These are phyloP conservation scores for Sminthurinus signatus DNA, from an alignment of 1,140 invertebrate species.

Conservation along the genomic window DNA sequence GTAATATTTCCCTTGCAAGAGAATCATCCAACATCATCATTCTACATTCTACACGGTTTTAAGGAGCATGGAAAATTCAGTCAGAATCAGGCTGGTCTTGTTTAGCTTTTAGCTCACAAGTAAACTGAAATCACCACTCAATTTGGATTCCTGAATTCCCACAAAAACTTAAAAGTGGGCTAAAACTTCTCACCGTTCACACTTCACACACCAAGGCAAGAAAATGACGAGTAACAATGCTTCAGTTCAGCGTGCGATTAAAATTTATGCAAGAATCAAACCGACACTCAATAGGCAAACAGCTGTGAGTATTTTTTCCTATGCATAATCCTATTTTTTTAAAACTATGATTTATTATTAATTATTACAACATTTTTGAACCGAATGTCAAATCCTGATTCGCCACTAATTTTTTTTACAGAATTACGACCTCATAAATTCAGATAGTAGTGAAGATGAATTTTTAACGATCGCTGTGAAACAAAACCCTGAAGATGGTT, in stretches of 20 bases:
- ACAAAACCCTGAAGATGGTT: slow-evolving; percentile 12
- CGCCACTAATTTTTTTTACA: slow-evolving; percentile 3
- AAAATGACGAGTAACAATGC: background rate
- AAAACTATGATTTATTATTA: background rate
- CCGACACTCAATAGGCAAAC: slow-evolving; percentile 11
- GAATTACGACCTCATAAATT: slow-evolving; percentile 22
- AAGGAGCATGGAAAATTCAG: too few species aligned
- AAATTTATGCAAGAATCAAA: slow-evolving; percentile 36
- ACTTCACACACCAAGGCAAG: too few species aligned
- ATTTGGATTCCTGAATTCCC: too few species aligned
- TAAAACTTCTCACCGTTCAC: too few species aligned
- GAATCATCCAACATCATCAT: too few species aligned
- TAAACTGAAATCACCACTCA: too few species aligned
- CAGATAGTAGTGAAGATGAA: slow-evolving; percentile 19
- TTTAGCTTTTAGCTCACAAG: too few species aligned
- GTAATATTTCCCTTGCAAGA: too few species aligned
- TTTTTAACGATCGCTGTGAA: slow-evolving; percentile 16
- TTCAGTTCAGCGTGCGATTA: slow-evolving; percentile 31
- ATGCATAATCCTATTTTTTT: too few species aligned
- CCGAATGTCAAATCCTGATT: background rate
- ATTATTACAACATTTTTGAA: background rate
- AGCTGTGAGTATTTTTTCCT: slow-evolving; percentile 11
- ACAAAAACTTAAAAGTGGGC: too few species aligned
- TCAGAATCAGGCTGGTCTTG: too few species aligned
- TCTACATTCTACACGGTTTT: too few species aligned